Percentiles rank a stretch among this genome's conserved stretches.
Evolutionary conservation across 2,113 vertebrate genomes (phyloP).

Genomic region (Pogona vitticeps): DNA sequence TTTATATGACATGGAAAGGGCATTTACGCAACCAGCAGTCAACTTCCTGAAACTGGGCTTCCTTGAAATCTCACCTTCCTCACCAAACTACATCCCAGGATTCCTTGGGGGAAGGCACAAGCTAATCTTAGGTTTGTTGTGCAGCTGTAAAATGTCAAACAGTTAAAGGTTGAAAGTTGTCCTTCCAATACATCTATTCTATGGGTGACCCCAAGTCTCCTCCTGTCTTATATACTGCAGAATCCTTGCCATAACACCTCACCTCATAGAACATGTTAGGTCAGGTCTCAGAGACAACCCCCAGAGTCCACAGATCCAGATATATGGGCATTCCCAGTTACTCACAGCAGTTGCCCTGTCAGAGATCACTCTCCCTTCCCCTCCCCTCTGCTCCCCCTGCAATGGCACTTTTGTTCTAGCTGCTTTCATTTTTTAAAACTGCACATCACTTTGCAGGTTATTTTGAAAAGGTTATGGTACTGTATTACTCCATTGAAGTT

Average conservation of each 20-base stretch:
- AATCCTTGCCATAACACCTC: no score
- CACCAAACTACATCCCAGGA: neutral
- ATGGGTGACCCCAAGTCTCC: no score
- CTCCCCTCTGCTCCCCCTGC: no score
- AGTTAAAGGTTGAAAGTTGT: no score
- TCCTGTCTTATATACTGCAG: no score
- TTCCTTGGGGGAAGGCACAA: neutral
- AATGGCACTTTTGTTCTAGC: neutral
- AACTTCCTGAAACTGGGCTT: neutral
- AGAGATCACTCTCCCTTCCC: neutral
- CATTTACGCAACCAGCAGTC: neutral
- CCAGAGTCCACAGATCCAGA: neutral
- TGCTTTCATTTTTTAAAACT: neutral
- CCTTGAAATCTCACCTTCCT: neutral
- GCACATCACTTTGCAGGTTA: neutral
- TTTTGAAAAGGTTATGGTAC: neutral
- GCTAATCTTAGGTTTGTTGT: neutral
- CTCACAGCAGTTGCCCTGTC: neutral
- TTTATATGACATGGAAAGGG: neutral
- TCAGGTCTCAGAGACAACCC: neutral
- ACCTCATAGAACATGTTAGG: neutral
- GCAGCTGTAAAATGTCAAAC: neutral
- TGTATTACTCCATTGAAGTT: neutral
- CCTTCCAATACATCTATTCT: no score
- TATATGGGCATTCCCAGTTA: neutral